These are phyloP conservation scores for Beroe ovata DNA, from an alignment of 37 sponge, comb jelly and placozoan genomes.

Conservation along the genomic window DNA sequence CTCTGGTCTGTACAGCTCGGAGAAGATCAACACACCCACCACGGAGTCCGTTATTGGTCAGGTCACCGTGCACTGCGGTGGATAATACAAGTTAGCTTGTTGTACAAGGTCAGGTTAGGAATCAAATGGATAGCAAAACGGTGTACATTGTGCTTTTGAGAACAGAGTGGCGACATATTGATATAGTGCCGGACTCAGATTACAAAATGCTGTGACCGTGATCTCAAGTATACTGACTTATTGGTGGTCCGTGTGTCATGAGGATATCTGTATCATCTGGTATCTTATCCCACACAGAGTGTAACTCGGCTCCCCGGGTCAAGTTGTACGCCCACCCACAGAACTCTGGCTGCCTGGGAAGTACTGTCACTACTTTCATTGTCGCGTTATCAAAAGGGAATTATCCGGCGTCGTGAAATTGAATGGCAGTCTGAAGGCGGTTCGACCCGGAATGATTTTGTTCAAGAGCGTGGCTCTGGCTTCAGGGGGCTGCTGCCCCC, in stretches of 20 bases:
- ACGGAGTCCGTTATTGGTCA: conserved; percentile 61
- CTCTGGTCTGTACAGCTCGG: conserved; percentile 74
- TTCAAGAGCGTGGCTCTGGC: too few relatives aligned
- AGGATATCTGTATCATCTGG: conserved; percentile 84
- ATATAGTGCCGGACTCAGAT: background rate
- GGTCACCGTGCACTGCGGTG: conserved; percentile 78
- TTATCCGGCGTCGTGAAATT: too few relatives aligned
- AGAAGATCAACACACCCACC: conserved; percentile 89
- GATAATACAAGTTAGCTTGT: too few relatives aligned
- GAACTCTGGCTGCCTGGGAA: conserved; percentile 90
- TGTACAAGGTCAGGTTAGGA: too few relatives aligned
- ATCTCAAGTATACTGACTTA: conserved; percentile 70
- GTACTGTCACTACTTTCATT: too few relatives aligned
- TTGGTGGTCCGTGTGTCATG: conserved; percentile 93
- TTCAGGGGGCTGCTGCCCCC: background rate
- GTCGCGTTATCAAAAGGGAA: too few relatives aligned
- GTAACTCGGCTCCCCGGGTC: conserved; percentile 73
- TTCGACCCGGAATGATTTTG: too few relatives aligned
- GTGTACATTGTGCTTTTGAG: background rate
- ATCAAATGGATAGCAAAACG: too few relatives aligned
- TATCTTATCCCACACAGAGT: conserved; percentile 84
- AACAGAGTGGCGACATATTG: background rate
- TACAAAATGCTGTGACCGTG: background rate
- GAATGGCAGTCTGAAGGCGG: too few relatives aligned
- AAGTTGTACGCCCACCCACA: conserved; percentile 89